These are phyloP conservation scores for Vombatus ursinus DNA, from an alignment of 2,113 vertebrate genomes.

Conservation along the genomic window DNA sequence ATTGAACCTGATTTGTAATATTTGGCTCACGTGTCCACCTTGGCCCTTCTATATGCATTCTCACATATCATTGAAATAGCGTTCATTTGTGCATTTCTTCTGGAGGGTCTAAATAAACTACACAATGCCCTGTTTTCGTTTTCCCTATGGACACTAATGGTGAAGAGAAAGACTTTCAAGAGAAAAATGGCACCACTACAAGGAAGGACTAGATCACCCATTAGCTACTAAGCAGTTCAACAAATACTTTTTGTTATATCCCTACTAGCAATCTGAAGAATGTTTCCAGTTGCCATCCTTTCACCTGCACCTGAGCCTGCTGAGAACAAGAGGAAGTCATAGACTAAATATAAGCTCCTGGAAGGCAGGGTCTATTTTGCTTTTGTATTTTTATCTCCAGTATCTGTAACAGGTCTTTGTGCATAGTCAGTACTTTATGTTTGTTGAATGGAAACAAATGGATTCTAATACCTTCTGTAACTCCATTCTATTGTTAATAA, in stretches of 20 bases:
- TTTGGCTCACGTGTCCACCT: neutral
- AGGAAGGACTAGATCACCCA: neutral
- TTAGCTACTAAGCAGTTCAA: neutral
- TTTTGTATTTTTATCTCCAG: conserved; percentile 11
- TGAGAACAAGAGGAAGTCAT: neutral
- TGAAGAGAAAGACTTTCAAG: neutral
- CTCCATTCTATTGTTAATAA: neutral
- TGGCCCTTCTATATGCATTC: neutral
- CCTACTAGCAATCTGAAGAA: neutral
- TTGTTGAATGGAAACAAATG: conserved; percentile 34
- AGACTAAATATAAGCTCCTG: neutral
- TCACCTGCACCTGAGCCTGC: too few relatives aligned
- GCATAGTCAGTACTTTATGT: neutral
- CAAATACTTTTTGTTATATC: neutral
- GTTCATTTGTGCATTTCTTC: neutral
- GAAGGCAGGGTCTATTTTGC: neutral
- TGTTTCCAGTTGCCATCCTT: neutral
- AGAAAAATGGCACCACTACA: neutral
- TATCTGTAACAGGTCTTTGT: neutral
- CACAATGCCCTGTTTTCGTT: neutral
- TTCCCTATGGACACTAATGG: neutral
- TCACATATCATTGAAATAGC: neutral
- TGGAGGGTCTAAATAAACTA: neutral
- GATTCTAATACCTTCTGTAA: neutral
- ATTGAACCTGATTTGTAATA: neutral